Percentiles rank a stretch among this genome's conserved stretches.
Evolutionary conservation across 2,113 vertebrate species (phyloP).

Genomic region (Phycodurus eques): DNA sequence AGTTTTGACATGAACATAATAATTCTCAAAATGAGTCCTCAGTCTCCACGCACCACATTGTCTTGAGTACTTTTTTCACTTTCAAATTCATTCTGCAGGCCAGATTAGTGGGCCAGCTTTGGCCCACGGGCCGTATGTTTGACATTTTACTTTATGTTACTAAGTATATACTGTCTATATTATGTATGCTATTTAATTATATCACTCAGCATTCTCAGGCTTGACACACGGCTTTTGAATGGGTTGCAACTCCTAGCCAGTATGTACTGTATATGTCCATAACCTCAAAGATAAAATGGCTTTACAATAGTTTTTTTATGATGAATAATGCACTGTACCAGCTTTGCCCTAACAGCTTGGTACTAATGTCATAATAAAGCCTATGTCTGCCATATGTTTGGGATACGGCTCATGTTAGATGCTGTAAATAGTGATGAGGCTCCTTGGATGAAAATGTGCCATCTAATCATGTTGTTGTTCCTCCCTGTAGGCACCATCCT

Average conservation of each 20-base stretch:
- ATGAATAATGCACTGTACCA: neutral
- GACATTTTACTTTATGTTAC: too few species aligned
- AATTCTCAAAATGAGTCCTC: too few species aligned
- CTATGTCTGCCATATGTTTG: neutral
- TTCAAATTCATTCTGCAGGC: too few species aligned
- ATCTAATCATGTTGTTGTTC: slow-evolving; percentile 37
- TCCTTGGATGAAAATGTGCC: neutral
- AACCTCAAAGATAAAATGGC: neutral
- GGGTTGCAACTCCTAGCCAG: neutral
- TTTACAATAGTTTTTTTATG: neutral
- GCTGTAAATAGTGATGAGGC: neutral
- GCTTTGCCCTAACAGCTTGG: neutral
- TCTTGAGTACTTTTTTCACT: too few species aligned
- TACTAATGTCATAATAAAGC: neutral
- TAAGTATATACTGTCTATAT: too few species aligned
- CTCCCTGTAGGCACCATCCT: slow-evolving; percentile 22
- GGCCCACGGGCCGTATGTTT: too few species aligned
- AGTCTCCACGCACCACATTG: too few species aligned
- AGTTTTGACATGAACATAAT: too few species aligned
- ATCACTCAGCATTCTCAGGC: too few species aligned
- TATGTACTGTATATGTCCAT: neutral
- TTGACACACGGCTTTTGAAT: neutral
- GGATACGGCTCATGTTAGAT: neutral
- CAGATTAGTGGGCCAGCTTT: too few species aligned
- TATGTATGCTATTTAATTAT: too few species aligned